Conservation (phyloP, 2,113 vertebrate genomes). For the Gnathonemus longibarbis region DNA sequence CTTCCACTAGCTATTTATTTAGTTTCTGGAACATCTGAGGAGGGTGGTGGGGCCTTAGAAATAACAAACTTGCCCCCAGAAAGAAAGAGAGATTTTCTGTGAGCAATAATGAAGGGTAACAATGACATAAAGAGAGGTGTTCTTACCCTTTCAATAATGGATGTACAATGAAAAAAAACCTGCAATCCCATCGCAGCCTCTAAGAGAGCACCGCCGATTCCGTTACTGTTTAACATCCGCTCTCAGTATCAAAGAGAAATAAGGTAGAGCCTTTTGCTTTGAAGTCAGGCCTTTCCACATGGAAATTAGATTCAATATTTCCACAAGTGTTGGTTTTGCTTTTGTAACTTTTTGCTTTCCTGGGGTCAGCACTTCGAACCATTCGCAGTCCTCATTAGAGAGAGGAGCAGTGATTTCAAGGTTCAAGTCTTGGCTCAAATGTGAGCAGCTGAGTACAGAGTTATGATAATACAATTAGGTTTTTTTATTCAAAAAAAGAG, state of each 20-base stretch:
- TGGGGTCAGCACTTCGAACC: background rate
- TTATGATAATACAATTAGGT: slow-evolving; percentile 19
- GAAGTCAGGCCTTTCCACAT: background rate
- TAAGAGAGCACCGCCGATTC: background rate
- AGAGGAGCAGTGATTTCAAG: background rate
- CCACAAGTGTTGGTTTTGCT: background rate
- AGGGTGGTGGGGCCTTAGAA: background rate
- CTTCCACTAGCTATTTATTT: background rate
- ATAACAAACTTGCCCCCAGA: background rate
- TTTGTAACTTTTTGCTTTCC: background rate
- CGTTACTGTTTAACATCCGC: background rate
- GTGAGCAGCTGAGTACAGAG: background rate
- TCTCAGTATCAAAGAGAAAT: background rate
- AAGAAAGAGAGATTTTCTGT: background rate
- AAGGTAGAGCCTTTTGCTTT: background rate
- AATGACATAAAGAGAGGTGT: background rate
- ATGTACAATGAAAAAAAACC: background rate
- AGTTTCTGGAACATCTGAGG: background rate
- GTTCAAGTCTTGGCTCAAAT: background rate
- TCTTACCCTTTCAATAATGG: background rate
- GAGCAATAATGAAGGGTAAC: background rate
- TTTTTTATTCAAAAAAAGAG: background rate
- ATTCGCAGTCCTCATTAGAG: background rate
- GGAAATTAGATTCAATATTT: background rate
- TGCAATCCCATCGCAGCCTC: background rate